These are phyloP conservation scores for Saturnia japonica DNA, from an alignment of 2,888 invertebrate species.

Conservation along the genomic window DNA sequence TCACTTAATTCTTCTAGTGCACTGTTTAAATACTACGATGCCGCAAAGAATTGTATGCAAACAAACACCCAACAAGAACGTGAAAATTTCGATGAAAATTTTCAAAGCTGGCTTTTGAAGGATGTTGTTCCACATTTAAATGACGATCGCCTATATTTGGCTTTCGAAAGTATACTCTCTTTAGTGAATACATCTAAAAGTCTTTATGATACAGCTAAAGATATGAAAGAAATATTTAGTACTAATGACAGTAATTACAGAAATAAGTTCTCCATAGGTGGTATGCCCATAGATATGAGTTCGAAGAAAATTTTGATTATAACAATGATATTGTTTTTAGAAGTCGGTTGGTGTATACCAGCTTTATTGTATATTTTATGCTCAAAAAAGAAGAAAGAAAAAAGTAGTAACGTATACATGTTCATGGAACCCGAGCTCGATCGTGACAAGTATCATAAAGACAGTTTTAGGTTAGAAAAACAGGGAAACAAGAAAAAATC, in stretches of 20 bases:
- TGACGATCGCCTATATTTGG: constrained; percentile 83
- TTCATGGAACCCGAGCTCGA: constrained; percentile 26
- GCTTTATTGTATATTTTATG: constrained; percentile 43
- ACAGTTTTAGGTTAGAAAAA: constrained; percentile 15
- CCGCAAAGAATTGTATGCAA: constrained; percentile 76
- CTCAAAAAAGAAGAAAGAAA: constrained; percentile 33
- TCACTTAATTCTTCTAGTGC: constrained; percentile 54
- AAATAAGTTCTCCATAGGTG: constrained; percentile 25
- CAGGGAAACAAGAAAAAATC: neutral
- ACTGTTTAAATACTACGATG: constrained; percentile 81
- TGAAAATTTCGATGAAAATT: constrained; percentile 72
- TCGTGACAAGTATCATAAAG: constrained; percentile 11
- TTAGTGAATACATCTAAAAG: constrained; percentile 50
- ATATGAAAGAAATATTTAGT: constrained; percentile 25
- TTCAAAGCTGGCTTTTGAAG: constrained; percentile 79
- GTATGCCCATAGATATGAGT: constrained; percentile 37
- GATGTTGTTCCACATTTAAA: constrained; percentile 78
- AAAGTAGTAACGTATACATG: constrained; percentile 33
- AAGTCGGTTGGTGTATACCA: constrained; percentile 64
- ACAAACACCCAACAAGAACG: constrained; percentile 56
- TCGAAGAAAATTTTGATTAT: constrained; percentile 57
- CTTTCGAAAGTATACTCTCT: constrained; percentile 73
- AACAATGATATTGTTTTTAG: constrained; percentile 52
- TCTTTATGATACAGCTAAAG: constrained; percentile 27
- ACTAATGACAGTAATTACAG: constrained; percentile 20